Base-by-base conservation (phyloP, 2,113 vertebrate species). In the Paramormyrops kingsleyae region DNA sequence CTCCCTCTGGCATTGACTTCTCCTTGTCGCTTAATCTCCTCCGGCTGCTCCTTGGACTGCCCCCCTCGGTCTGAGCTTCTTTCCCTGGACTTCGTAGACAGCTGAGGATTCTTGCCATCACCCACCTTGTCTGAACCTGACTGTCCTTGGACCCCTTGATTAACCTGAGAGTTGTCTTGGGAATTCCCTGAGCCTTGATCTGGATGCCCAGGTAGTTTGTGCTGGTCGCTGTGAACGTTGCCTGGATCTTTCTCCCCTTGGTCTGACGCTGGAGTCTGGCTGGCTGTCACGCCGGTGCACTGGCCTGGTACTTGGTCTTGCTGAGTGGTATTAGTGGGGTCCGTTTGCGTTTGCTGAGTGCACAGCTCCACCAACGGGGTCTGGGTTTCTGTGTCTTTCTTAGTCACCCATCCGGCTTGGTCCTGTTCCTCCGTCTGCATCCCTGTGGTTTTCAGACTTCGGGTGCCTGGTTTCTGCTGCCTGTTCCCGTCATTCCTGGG, bases 331-430 rank as follows among this genome's bases (percentile, higher is more conserved):
- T 94, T 91, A 0, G 91, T 62, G 50, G 89, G 42, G 13, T 94
- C 93, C 4, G 92, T 94, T 90, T 95, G 95, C 0, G 95, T 94
- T 35, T 92, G 90, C 91, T 93, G 91, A 87, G 56, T 7, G 4
- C 1, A 90, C 42, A 90, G 92, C 17, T 0, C 0, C 42, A 93
- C 87, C 3, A 21, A 13, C 5, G 0, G 0, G 0, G 95, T 95
- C 89, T 96, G 95, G 4, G 94, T 94, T 27, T 0, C 0, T 50
- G 17, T 90, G 0, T 77, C 0, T 46, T 0, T 15, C 0, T 84
- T 74, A 6, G 44, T 17, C 4, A 0, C 7, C 53, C 31, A 80
- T 44, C 0, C 4, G 5, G 92, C 93, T 89, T 93, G 94, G 35
- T 94, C 94, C 35, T 56, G 80, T 91, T 53, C 91, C 44, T 83